Evolutionary conservation across 1,140 invertebrate genomes (phyloP), one percentile per base, ranked within the genome.

Genomic region (Micrasema longulum): DNA sequence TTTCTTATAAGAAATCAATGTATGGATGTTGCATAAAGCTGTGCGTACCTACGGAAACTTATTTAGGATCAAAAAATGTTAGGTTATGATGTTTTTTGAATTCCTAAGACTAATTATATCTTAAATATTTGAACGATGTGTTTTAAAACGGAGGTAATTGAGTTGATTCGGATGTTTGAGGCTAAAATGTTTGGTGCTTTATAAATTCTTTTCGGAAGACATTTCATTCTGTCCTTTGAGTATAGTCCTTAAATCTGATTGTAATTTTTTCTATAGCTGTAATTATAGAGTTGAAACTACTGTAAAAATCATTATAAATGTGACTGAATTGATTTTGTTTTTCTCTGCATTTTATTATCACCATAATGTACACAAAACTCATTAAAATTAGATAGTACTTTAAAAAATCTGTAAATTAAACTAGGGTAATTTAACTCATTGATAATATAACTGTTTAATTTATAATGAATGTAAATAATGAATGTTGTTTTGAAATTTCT

Each of bases 321-420:
- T 64, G 60, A 64, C 60, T 64, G 60, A 64, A 45, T 62, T 9
- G 23, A 45, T 2, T 12, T 20, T 38, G 16, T 38, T 60, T 60
- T 41, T 22, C 16, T 60, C 36, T 20, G 18, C 20, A 60, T 60
- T n/a, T 11, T 41, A 43, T 38, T 52, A 16, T 47, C 55, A 20
- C 36, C 55, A 22, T 31, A 55, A 11, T 60, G 55, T 60, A 41
- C 12, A 55, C 12, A 52, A 41, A 41, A 60, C 16, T 41, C 26
- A 31, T 41, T 60, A 60, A 22, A 20, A 18, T 11, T 60, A 60
- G 55, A 60, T 60, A 60, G 55, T 43, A 41, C 31, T 60, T 20
- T 60, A 41, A 38, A 60, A 60, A 60, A 60, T 60, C 55, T 60
- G 55, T 60, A 60, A 9, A 60, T 38, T 18, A 22, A 38, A 60